Evolutionary conservation across 1,140 invertebrate species (phyloP).

Genomic region (Leptinotarsa texana): DNA sequence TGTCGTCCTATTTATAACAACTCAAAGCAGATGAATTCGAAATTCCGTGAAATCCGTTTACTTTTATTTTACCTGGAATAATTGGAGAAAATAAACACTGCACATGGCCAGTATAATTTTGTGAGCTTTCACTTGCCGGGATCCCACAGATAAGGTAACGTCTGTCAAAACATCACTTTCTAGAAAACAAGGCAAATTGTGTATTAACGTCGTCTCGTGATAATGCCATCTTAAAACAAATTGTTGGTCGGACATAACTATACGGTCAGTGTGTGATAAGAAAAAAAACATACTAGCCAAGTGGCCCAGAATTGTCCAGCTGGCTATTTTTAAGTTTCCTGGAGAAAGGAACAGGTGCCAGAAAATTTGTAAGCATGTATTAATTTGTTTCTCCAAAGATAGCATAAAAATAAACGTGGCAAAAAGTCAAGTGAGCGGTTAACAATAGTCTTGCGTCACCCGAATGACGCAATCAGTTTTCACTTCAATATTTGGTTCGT

Average conservation of each 20-base stretch:
- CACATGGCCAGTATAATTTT: constrained; percentile 87
- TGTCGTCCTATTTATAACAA: constrained; percentile 1
- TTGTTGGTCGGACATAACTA: constrained; percentile 61
- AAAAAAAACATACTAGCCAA: constrained; percentile 45
- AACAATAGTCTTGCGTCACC: constrained; percentile 7
- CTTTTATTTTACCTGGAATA: constrained; percentile 71
- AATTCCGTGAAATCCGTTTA: not conserved
- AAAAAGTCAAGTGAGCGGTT: constrained; percentile 9
- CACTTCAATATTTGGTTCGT: no score
- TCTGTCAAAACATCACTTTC: constrained; percentile 86
- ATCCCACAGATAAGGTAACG: constrained; percentile 84
- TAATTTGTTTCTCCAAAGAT: constrained; percentile 32
- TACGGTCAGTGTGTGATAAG: constrained; percentile 44
- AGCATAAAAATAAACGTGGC: constrained; percentile 30
- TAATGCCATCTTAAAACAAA: constrained; percentile 80
- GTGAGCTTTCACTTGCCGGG: constrained; percentile 78
- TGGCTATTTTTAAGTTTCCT: constrained; percentile 51
- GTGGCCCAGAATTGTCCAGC: constrained; percentile 50
- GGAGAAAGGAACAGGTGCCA: constrained; percentile 54
- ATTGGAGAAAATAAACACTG: constrained; percentile 88
- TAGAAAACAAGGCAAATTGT: constrained; percentile 80
- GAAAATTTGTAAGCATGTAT: constrained; percentile 45
- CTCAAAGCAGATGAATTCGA: not conserved
- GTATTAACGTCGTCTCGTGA: constrained; percentile 78
- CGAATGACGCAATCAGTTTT: no score